Percentiles rank a stretch among this genome's conserved stretches.
Evolutionary conservation across 2,888 invertebrate genomes (phyloP).

Genomic region (Leucania comma): DNA sequence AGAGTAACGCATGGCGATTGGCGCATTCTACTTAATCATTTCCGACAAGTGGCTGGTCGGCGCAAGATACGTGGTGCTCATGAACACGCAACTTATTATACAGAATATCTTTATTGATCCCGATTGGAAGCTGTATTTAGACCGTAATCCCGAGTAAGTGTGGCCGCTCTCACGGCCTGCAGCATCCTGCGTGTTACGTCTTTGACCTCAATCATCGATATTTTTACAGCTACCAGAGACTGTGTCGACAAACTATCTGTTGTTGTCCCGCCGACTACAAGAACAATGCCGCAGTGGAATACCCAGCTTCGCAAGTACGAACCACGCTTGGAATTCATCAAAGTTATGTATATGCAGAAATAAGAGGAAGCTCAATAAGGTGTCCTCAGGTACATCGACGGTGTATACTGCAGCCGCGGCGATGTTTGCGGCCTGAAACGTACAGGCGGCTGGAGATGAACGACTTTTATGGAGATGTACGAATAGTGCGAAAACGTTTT

Average conservation of each 20-base stretch:
- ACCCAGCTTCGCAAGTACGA: conserved; percentile 25
- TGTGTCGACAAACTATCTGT: conserved; percentile 51
- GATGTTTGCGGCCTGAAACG: conserved; percentile 18
- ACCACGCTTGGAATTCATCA: conserved; percentile 51
- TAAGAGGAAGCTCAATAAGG: conserved; percentile 51
- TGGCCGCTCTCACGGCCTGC: conserved; percentile 56
- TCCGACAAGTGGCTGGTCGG: conserved; percentile 65
- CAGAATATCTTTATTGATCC: conserved; percentile 73
- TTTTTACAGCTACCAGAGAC: conserved; percentile 72
- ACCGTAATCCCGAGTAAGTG: conserved; percentile 67
- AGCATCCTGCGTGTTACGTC: conserved; percentile 67
- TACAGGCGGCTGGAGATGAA: conserved; percentile 16
- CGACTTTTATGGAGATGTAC: conserved; percentile 28
- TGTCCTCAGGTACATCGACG: conserved; percentile 35
- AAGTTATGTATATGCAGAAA: conserved; percentile 21
- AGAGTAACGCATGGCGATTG: conserved; percentile 40
- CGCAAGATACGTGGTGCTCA: conserved; percentile 48
- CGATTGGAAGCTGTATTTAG: conserved; percentile 70
- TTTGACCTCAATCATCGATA: conserved; percentile 78
- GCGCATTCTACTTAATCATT: conserved; percentile 52
- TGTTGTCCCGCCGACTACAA: conserved; percentile 40
- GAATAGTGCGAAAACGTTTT: conserved; percentile 24
- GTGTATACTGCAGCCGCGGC: conserved; percentile 21
- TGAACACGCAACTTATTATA: conserved; percentile 64
- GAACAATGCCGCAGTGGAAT: conserved; percentile 41